phyloP scores from a whole-genome alignment of 2,797 vertebrate species.

The Arctocebus calabarensis region DNA sequence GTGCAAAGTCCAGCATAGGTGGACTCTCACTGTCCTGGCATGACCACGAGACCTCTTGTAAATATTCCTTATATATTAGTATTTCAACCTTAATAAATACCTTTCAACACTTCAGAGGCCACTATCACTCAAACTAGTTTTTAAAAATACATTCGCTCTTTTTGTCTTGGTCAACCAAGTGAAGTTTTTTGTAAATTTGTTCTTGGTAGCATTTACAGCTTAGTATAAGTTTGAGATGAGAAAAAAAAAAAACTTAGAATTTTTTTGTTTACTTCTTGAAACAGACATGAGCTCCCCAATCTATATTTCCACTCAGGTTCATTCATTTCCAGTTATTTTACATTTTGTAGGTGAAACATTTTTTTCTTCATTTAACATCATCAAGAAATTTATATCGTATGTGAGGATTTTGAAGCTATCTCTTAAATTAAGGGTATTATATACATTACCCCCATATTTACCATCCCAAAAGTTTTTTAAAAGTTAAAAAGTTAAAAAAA shows the following conservation, averaged over 20 bases:
- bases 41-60: neutral
- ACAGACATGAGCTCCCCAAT: neutral
- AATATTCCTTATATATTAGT: neutral
- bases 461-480: neutral
- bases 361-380: neutral
- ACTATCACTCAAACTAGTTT: constrained; percentile 35
- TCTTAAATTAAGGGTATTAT: constrained; percentile 23
- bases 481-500: constrained; percentile 33
- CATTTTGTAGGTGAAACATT: constrained; percentile 37
- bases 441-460: neutral
- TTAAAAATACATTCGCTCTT: neutral
- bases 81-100: constrained; percentile 51
- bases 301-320: constrained; percentile 38
- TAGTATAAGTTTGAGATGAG: neutral
- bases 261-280: constrained; percentile 9
- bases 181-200: neutral
- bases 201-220: neutral
- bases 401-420: neutral
- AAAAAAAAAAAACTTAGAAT: neutral
- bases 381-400: neutral
- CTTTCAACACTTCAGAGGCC: constrained; percentile 61
- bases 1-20: constrained; percentile 23
- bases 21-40: constrained; percentile 56
- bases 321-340: neutral
- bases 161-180: neutral